These are phyloP conservation scores for Pseudorhiza aurosa DNA, from an alignment of 30 jellyfish, hydroid and myxozoan species.

Conservation along the genomic window DNA sequence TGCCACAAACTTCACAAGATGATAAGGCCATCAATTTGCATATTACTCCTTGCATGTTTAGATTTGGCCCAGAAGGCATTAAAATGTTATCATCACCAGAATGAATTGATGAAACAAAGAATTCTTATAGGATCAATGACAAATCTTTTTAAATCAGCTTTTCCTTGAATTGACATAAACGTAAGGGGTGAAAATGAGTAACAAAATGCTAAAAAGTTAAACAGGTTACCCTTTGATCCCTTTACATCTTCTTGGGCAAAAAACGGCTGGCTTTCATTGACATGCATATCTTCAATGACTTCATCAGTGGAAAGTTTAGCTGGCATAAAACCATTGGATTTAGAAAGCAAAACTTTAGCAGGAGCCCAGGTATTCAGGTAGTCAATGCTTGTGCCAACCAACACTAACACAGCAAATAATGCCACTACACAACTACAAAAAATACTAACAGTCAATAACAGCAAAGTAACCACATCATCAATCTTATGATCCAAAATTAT, in stretches of 20 bases:
- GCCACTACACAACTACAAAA: not conserved
- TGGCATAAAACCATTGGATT: constrained; percentile 44
- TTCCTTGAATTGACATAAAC: too few species aligned
- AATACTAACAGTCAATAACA: not conserved
- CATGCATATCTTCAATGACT: not conserved
- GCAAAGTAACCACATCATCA: too few species aligned
- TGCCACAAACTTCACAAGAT: too few species aligned
- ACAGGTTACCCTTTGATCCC: constrained; percentile 4
- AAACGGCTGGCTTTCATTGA: constrained; percentile 34
- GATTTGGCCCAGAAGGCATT: too few species aligned
- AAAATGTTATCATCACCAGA: too few species aligned
- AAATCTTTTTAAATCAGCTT: not conserved
- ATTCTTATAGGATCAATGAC: not conserved
- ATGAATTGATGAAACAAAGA: too few species aligned
- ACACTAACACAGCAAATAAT: constrained; percentile 4
- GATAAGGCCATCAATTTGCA: too few species aligned
- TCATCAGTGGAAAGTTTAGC: not conserved
- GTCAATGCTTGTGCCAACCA: constrained; percentile 16
- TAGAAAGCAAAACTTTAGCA: not conserved
- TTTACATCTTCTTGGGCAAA: constrained; percentile 26
- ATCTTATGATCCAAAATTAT: too few species aligned
- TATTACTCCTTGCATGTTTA: too few species aligned
- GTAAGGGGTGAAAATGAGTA: too few species aligned
- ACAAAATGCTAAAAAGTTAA: too few species aligned
- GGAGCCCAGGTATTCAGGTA: not conserved